Evolutionary conservation across 2,888 invertebrate genomes (phyloP), one percentile per base, ranked within the genome.

Genomic region (Pharmacophagus antenor): DNA sequence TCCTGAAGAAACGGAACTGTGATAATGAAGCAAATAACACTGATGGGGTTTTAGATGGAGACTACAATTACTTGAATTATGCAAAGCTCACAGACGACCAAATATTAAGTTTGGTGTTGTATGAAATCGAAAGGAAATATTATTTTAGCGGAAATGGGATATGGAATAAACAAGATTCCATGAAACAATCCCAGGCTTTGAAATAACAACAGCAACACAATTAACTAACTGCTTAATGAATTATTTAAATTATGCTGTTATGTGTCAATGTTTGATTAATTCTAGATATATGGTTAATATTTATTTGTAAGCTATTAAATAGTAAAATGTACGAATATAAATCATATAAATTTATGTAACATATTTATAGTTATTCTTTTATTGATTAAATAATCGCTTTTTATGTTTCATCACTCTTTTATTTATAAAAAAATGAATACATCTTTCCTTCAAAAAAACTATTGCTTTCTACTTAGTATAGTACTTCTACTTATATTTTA

Each of bases 71-170:
- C 64, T 15, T 84, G 17, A 76, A 80, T 6, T 75, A 70, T 44
- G 22, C 65, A 0, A 61, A 69, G 0, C 69, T 93, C 1, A 85
- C 82, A 0, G 92, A 91, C 50, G 73, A 78, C 17, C 92, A 94
- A 63, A 81, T 92, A 52, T 79, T 96, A 18, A 93, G 94, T 52
- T 79, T 95, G 27, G 92, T 93, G 55, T 72, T 95, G 48, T 96
- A 96, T 74, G 89, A 93, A 58, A 92, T 96, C 21, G 96, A 96
- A 78, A 92, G 92, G 67, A 92, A 93, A 68, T 92, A 93, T 77
- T 93, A 95, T 77, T 96, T 96, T 71, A 94, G 93, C 15, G 95
- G 95, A 0, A 94, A 95, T 72, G 95, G 94, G 0, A 91, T 96
- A 44, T 95, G 95, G 95, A 65, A 73, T 15, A 72, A 71, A 10